Evolutionary conservation across 2,888 invertebrate genomes (phyloP).

Genomic region (Stenchaetothrips biformis): DNA sequence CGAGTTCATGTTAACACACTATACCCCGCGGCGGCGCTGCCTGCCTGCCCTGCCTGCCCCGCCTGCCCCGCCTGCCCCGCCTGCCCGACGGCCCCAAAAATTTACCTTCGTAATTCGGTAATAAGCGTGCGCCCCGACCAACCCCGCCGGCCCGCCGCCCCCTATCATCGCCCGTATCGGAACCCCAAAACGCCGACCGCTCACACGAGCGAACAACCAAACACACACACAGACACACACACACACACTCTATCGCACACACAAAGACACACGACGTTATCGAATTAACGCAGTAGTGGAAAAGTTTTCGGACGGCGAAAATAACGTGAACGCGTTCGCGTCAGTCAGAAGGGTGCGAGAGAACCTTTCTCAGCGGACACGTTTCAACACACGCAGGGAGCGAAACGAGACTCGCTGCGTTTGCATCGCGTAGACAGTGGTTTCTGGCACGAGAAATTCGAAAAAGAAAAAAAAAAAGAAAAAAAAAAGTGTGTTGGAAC

Average conservation of each 20-base stretch:
- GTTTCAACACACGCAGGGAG: too few relatives aligned
- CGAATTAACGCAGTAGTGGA: not conserved
- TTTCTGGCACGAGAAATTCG: too few relatives aligned
- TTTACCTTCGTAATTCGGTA: slow-evolving; percentile 21
- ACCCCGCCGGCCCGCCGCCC: not conserved
- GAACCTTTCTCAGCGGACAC: too few relatives aligned
- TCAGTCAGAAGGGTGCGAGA: too few relatives aligned
- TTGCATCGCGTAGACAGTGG: too few relatives aligned
- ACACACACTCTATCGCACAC: not conserved
- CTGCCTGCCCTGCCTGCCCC: not conserved
- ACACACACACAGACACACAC: not conserved
- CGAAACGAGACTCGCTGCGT: too few relatives aligned
- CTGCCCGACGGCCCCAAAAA: not conserved
- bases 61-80: too few relatives aligned
- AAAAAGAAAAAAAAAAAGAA: too few relatives aligned
- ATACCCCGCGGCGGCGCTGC: not conserved
- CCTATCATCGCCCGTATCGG: too few relatives aligned
- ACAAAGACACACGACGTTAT: not conserved
- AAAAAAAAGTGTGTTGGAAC: too few relatives aligned
- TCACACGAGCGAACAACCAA: slow-evolving; percentile 22
- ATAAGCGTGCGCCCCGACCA: not conserved
- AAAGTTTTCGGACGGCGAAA: not conserved
- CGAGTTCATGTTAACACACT: slow-evolving; percentile 20
- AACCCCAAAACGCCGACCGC: not conserved
- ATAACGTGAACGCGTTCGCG: too few relatives aligned